Conservation (phyloP, 1,140 invertebrate species). For the Temnothorax longispinosus region DNA sequence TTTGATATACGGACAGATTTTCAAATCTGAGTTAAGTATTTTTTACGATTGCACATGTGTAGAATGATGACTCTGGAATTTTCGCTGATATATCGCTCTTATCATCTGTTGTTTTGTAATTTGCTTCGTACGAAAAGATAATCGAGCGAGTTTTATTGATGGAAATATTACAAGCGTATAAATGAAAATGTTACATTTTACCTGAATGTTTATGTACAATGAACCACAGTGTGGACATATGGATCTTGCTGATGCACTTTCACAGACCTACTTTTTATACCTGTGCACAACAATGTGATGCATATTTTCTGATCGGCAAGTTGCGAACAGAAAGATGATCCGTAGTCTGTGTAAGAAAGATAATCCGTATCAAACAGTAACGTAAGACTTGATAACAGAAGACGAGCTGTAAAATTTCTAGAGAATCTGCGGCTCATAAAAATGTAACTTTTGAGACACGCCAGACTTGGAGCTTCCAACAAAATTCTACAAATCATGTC, state of each 20-base stretch:
- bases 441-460: not conserved
- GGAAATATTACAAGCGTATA: not conserved
- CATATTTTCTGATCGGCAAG: not conserved
- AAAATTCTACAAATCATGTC: not conserved
- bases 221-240: not conserved
- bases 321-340: not conserved
- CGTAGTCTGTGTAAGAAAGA: not conserved
- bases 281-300: not conserved
- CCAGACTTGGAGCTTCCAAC: not conserved
- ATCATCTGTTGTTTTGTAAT: conserved; percentile 10
- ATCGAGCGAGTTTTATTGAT: not conserved
- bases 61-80: conserved; percentile 29
- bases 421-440: not conserved
- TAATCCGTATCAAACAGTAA: not conserved
- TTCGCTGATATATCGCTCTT: not conserved
- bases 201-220: conserved; percentile 32
- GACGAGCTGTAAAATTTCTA: not conserved
- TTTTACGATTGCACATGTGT: not conserved
- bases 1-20: not conserved
- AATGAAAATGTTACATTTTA: conserved; percentile 6
- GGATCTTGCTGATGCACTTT: conserved; percentile 67
- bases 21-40: not conserved
- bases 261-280: conserved; percentile 76
- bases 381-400: not conserved
- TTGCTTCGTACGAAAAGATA: too few relatives aligned